Evolutionary conservation across 2,113 vertebrate species (phyloP), one percentile per base, ranked within the genome.

Genomic region (Marcusenius ussheri): DNA sequence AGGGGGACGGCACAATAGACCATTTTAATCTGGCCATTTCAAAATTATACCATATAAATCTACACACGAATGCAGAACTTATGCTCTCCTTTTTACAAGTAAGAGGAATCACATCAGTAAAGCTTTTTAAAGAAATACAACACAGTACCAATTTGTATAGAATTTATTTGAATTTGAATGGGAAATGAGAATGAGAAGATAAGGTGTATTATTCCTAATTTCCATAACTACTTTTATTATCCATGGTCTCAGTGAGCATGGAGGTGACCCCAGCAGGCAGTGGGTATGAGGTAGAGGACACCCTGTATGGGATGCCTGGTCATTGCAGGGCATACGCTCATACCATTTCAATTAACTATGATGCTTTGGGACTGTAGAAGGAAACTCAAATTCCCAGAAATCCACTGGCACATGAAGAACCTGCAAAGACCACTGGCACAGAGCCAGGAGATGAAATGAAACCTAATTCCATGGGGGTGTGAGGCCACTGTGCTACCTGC

Each of bases 1-100:
- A 91, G 21, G 15, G 88, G 70, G 42, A 89, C 50, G 58, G 88
- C 62, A 84, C 42, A 47, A 46, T 45, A 39, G 31, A 80, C n/a
- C 4, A 0, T 62, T n/a, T 80, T 42, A 80, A 80, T 17, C 74
- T 19, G 5, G 13, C 35, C 15, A 17, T 74, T 35, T 74, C 11
- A 27, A 80, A 80, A 80, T 80, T 4, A 42, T 80, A 19, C 19
- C 15, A 35, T 35, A 39, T 8, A 39, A 2, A 8, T 17, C 70
- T 39, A 77, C 35, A 19, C 31, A 42, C 35, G 2, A 31, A 27
- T 80, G 15, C 17, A 42, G 35, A 35, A 42, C 35, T 80, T 19
- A 42, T 39, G 11, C 74, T 42, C 74, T 19, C 4, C 31, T 15
- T 80, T 70, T 70, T 19, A 39, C 31, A 80, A 39, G 74, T 42